These are phyloP conservation scores for Auanema freiburgensis DNA, from an alignment of 2,888 invertebrate genomes.

Conservation along the genomic window DNA sequence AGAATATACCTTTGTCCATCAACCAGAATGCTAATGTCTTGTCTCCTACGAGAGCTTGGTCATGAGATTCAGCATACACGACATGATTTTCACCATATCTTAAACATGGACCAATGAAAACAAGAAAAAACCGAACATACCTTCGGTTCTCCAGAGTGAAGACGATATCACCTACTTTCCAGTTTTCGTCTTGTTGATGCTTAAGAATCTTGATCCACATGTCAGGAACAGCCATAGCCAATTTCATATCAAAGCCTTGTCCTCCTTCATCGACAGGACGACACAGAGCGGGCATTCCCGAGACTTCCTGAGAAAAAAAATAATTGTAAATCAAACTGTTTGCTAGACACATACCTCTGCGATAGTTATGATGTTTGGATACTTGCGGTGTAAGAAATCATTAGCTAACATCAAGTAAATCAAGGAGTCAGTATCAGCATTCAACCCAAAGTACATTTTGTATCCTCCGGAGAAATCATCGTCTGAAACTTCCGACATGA, in stretches of 20 bases:
- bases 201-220: constrained; percentile 83
- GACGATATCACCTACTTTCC: constrained; percentile 87
- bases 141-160: constrained; percentile 86
- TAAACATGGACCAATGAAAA: too few species aligned
- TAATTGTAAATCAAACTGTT: background rate
- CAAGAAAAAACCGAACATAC: constrained; percentile 14
- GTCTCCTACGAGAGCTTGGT: constrained; percentile 96
- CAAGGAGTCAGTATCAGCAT: constrained; percentile 92
- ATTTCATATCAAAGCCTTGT: constrained; percentile 86
- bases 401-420: constrained; percentile 93
- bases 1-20: constrained; percentile 63
- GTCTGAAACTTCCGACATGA: too few species aligned
- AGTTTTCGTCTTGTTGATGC: constrained; percentile 80
- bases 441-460: constrained; percentile 82
- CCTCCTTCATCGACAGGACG: constrained; percentile 91
- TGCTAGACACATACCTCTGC: constrained; percentile 77
- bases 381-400: constrained; percentile 79
- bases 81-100: constrained; percentile 94
- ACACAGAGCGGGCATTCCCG: constrained; percentile 96
- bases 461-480: constrained; percentile 49
- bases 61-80: constrained; percentile 96
- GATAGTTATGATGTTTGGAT: constrained; percentile 79
- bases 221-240: constrained; percentile 98
- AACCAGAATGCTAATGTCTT: constrained; percentile 97
- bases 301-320: constrained; percentile 79